A percentile compares a stretch with the other conserved stretches of the same genome.
Evolutionary conservation across 2,797 vertebrate genomes (phyloP).

Genomic region (Thamnophis elegans): DNA sequence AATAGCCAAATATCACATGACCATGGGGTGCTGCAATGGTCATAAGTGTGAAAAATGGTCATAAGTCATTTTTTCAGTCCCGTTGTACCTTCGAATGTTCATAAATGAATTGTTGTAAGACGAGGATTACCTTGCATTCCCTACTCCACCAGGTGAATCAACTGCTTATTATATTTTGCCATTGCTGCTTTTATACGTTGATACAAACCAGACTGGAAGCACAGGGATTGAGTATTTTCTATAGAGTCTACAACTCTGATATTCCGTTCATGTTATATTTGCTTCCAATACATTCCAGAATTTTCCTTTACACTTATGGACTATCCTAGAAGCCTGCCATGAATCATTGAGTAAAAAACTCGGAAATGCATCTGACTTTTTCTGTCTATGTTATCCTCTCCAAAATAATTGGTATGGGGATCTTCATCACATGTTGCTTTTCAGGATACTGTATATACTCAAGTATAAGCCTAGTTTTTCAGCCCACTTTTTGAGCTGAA

Average conservation of each 20-base stretch:
- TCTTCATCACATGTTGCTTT: conserved; percentile 7
- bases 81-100: too few species aligned
- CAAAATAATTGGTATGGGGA: conserved; percentile 13
- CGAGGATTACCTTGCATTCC: background rate
- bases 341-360: background rate
- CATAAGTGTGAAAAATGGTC: too few species aligned
- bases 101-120: too few species aligned
- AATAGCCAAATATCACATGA: too few species aligned
- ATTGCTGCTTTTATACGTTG: background rate
- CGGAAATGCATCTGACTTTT: background rate
- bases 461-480: too few species aligned
- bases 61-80: too few species aligned
- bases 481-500: too few species aligned
- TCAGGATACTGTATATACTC: too few species aligned
- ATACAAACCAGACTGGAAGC: background rate
- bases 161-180: too few species aligned
- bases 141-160: background rate
- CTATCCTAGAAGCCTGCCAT: background rate
- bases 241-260: conserved; percentile 10
- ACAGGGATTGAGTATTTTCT: background rate
- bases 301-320: background rate
- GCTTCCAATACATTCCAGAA: background rate
- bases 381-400: background rate
- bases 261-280: conserved; percentile 9
- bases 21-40: too few species aligned